Evolutionary conservation across 2,113 vertebrate genomes (phyloP).

Genomic region (Peromyscus leucopus): DNA sequence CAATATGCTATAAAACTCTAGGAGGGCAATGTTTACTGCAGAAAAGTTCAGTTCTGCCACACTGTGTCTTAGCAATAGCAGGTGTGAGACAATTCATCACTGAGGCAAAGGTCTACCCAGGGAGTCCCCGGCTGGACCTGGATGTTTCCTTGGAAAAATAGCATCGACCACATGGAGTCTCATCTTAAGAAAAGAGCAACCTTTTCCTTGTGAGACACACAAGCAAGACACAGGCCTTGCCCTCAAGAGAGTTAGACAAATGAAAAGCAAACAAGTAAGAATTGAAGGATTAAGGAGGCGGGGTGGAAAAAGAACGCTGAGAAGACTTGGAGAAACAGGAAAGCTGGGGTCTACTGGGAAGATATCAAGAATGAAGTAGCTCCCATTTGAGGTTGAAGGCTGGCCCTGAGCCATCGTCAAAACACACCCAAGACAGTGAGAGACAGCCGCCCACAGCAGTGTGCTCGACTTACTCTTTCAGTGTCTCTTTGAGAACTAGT

Average conservation of each 20-base stretch:
- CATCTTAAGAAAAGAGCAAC: background rate
- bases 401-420: background rate
- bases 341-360: background rate
- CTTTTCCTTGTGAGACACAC: background rate
- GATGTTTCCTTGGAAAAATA: constrained; percentile 12
- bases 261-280: background rate
- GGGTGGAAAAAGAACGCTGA: background rate
- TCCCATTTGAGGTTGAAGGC: background rate
- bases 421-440: background rate
- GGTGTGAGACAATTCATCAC: background rate
- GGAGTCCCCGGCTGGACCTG: background rate
- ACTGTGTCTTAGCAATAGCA: background rate
- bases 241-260: background rate
- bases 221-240: background rate
- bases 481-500: background rate
- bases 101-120: background rate
- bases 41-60: background rate
- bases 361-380: background rate
- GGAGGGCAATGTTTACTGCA: background rate
- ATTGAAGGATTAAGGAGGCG: background rate
- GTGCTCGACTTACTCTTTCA: background rate
- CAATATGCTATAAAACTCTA: background rate
- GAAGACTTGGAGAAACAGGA: background rate
- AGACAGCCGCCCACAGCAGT: background rate
- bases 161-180: background rate